These are phyloP conservation scores for Potamarius usumacintae DNA, from an alignment of 2,113 vertebrate genomes.

Conservation along the genomic window DNA sequence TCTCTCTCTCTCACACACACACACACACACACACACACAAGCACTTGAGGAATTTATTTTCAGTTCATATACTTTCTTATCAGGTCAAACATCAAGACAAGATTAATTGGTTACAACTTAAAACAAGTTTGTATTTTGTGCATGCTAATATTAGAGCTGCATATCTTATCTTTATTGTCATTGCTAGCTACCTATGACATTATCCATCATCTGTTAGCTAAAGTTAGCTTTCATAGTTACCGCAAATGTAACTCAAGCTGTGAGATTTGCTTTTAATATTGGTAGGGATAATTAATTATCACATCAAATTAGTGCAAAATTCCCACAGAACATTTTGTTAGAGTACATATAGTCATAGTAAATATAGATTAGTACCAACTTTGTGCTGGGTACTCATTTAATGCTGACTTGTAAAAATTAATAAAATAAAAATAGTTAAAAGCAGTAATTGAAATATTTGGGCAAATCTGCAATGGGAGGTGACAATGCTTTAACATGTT, in stretches of 20 bases:
- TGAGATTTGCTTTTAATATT: neutral
- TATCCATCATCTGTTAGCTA: neutral
- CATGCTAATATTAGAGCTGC: neutral
- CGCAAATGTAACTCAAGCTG: neutral
- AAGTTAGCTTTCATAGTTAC: neutral
- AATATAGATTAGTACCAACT: neutral
- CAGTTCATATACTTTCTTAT: no score
- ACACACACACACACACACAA: neutral
- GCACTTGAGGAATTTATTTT: slow-evolving; percentile 5
- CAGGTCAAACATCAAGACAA: neutral
- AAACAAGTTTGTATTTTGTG: neutral
- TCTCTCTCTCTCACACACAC: neutral
- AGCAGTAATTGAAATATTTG: neutral
- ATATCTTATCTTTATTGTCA: neutral
- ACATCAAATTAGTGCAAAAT: neutral
- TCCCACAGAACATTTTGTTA: neutral
- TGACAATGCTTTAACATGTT: neutral
- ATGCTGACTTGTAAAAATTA: neutral
- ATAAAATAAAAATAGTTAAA: neutral
- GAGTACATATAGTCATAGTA: neutral
- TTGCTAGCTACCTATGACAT: neutral
- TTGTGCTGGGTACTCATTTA: neutral
- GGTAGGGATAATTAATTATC: neutral
- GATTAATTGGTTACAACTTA: neutral
- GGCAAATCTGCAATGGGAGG: neutral